Evolutionary conservation across 2,113 vertebrate genomes (phyloP).

Genomic region (Hirundichthys speculiger): DNA sequence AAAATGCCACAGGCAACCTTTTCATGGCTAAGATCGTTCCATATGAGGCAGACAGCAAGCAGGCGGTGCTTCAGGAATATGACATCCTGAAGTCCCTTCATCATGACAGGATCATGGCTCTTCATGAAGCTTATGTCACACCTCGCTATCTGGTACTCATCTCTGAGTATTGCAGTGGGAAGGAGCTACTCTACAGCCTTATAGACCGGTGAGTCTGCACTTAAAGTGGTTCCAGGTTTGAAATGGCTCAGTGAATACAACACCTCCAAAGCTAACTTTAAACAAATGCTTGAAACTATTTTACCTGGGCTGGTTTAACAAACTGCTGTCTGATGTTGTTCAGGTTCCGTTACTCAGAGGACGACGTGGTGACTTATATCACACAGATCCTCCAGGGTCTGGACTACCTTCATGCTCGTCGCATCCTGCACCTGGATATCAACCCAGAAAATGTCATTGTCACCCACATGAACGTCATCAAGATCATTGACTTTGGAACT

Average conservation of each 20-base stretch:
- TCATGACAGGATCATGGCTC: conserved; percentile 92
- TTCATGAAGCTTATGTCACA: conserved; percentile 97
- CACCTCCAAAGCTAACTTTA: not conserved
- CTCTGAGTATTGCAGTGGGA: conserved; percentile 91
- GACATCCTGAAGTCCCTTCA: conserved; percentile 95
- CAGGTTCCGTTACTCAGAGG: conserved; percentile 97
- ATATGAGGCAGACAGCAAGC: conserved; percentile 90
- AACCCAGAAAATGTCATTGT: conserved; percentile 94
- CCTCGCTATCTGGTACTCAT: conserved; percentile 98
- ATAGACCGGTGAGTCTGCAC: conserved; percentile 87
- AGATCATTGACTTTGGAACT: conserved; percentile 96
- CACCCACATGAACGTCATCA: conserved; percentile 89
- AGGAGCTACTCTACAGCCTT: conserved; percentile 94
- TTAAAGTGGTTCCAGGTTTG: not conserved
- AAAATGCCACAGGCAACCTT: conserved; percentile 92
- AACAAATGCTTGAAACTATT: not conserved
- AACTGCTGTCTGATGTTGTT: not conserved
- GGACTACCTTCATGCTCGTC: conserved; percentile 90
- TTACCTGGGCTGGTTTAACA: not conserved
- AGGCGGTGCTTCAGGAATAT: conserved; percentile 90
- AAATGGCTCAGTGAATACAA: not conserved
- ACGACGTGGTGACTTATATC: conserved; percentile 91
- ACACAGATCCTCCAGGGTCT: conserved; percentile 94
- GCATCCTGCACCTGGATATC: conserved; percentile 94
- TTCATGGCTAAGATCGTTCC: conserved; percentile 98